Evolutionary conservation across 1,140 invertebrate genomes (phyloP), one percentile per base, ranked within the genome.

Genomic region (Thrips palmi): DNA sequence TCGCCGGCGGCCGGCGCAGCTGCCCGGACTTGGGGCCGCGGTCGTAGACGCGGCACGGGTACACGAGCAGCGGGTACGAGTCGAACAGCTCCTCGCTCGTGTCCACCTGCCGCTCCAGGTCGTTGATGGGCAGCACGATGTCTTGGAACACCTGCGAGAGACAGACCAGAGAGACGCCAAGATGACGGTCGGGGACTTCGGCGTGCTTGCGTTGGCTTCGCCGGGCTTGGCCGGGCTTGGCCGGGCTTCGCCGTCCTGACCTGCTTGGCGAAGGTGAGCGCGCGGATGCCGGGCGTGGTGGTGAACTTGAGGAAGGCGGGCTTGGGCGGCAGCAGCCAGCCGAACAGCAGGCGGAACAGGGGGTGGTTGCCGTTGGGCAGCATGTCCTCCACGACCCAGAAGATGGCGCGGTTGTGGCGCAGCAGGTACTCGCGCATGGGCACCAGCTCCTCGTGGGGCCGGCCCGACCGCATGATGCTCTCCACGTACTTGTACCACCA

Each of bases 401-500:
- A 69, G 22, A 69, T 67, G 6, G 64, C 54, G 24, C 63, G 46
- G 41, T 65, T 63, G 47, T 69, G 67, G 10, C 67, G 50, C 8
- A 66, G 48, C 12, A 68, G 49, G 47, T 69, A 69, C 20, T 68
- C 64, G 35, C 57, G 34, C 19, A 69, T 39, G 1, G 67, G 67
- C 38, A 69, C 62, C 33, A 64, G 62, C 48, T 69, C 67, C 30
- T 63, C 58, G 21, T n/a, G n/a, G n/a, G 51, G 51, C 40, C 54
- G 46, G 4, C 56, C 60, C 44, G 48, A 56, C n/a, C 45, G 45
- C 21, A 65, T 42, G 40, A 67, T 67, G 2, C 44, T 49, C 47
- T 73, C 63, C 1, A 66, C 65, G 49, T 75, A 67, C 44, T 69
- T 70, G 52, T 68, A 75, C 49, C 74, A 76, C 70, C 71, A 68